A percentile compares a stretch with the other conserved stretches of the same genome.
phyloP scores from a whole-genome alignment of 2,888 invertebrate species.

The Eupithecia abbreviata region DNA sequence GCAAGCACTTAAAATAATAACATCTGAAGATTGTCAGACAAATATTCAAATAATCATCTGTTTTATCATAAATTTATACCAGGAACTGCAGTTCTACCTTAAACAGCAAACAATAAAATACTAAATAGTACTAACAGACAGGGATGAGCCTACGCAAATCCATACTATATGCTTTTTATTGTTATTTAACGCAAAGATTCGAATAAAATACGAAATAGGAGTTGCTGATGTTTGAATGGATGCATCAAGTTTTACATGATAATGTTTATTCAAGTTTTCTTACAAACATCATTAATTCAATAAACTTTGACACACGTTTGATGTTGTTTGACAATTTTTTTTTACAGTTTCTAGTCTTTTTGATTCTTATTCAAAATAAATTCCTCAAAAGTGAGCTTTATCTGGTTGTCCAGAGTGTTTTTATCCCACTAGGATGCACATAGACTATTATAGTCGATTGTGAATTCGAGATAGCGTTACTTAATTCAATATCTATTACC shows the following conservation, averaged over 20 bases:
- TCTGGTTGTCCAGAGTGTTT: background rate
- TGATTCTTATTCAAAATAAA: too few species aligned
- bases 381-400: background rate
- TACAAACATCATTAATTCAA: background rate
- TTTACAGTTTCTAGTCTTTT: too few species aligned
- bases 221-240: conserved; percentile 10
- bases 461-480: background rate
- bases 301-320: too few species aligned
- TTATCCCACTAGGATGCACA: background rate
- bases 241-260: background rate
- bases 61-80: background rate
- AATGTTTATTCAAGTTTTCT: background rate
- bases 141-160: conserved; percentile 27
- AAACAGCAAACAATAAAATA: conserved; percentile 12
- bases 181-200: conserved; percentile 16
- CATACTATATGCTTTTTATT: conserved; percentile 23
- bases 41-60: background rate
- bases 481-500: conserved; percentile 23
- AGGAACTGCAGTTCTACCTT: background rate
- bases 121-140: conserved; percentile 11
- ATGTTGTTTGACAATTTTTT: too few species aligned
- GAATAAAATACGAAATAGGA: conserved; percentile 15
- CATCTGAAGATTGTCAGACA: background rate
- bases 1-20: too few species aligned
- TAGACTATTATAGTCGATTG: background rate